Conservation (phyloP, 2,797 vertebrate species). For the Fundulus diaphanus region DNA sequence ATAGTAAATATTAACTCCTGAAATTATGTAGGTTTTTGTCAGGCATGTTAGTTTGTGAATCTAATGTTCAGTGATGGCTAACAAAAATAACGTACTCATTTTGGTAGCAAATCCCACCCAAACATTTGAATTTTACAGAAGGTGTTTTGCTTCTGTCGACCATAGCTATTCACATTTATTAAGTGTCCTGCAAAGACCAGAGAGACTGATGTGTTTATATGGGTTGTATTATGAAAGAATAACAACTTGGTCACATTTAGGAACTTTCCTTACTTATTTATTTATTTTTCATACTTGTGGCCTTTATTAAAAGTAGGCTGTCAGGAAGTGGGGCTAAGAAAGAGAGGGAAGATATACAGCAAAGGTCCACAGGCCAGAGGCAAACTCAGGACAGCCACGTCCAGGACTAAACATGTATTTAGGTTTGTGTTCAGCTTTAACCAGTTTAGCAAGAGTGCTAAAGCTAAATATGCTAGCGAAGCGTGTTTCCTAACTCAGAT, state of each 20-base stretch:
- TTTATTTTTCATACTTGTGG: no score
- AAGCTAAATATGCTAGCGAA: not conserved
- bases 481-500: not conserved
- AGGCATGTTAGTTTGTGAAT: not conserved
- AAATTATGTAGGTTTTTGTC: not conserved
- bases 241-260: not conserved
- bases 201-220: not conserved
- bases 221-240: not conserved
- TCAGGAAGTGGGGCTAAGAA: no score
- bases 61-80: not conserved
- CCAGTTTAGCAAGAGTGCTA: not conserved
- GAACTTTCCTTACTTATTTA: not conserved
- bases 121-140: not conserved
- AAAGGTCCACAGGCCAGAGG: no score
- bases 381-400: no score
- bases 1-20: not conserved
- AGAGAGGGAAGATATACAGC: no score
- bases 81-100: not conserved
- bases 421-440: not conserved
- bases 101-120: not conserved
- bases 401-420: not conserved
- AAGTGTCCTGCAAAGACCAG: not conserved
- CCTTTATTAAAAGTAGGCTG: no score
- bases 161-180: not conserved
- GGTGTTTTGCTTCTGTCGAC: not conserved